phyloP scores from a whole-genome alignment of 2,888 invertebrate genomes.

The Limnephilus auricula region DNA sequence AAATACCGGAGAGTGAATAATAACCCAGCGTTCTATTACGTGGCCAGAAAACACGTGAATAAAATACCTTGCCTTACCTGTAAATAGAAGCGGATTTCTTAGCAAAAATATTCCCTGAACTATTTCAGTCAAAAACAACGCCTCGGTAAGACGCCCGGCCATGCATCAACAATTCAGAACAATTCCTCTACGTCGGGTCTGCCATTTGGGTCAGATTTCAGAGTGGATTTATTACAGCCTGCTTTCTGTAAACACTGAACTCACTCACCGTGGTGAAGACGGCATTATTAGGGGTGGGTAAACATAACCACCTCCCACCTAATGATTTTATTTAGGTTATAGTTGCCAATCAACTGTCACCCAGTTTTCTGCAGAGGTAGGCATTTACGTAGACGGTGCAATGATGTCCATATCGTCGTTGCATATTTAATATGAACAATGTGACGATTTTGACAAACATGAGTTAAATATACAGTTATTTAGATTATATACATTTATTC shows the following conservation, averaged over 20 bases:
- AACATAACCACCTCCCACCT: not conserved
- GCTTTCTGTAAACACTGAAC: slow-evolving; percentile 46
- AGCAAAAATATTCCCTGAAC: not conserved
- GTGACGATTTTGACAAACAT: too few species aligned
- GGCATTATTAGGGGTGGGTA: not conserved
- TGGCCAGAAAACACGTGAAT: not conserved
- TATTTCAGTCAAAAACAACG: not conserved
- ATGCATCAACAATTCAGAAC: slow-evolving; percentile 46
- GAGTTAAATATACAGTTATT: too few species aligned
- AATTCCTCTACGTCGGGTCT: slow-evolving; percentile 22
- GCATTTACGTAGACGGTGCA: not conserved
- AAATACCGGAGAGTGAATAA: not conserved
- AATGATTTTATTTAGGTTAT: not conserved
- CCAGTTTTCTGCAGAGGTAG: not conserved
- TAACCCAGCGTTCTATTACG: not conserved
- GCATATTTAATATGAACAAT: too few species aligned
- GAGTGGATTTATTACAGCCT: slow-evolving; percentile 42
- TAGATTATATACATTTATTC: too few species aligned
- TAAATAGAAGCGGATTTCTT: not conserved
- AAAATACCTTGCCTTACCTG: not conserved
- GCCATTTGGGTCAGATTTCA: slow-evolving; percentile 51
- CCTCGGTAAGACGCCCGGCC: not conserved
- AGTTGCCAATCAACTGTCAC: not conserved
- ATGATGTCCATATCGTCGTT: too few species aligned
- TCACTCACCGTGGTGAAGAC: slow-evolving; percentile 35